A percentile compares a stretch with the other conserved stretches of the same genome.
phyloP scores from a whole-genome alignment of 2,113 vertebrate genomes.

The Eulemur rufifrons region DNA sequence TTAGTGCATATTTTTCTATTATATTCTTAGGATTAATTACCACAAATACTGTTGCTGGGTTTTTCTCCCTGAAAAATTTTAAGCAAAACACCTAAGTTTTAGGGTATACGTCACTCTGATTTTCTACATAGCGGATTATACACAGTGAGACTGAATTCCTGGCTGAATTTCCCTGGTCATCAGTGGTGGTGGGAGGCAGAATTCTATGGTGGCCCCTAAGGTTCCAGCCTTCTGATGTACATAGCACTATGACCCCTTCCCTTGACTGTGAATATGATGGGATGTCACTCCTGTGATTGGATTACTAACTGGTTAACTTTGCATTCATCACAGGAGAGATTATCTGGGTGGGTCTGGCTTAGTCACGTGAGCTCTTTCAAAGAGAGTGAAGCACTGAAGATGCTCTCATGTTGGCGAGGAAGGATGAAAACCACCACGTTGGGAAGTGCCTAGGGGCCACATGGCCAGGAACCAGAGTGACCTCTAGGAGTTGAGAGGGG shows the following conservation, averaged over 20 bases:
- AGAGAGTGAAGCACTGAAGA: not conserved
- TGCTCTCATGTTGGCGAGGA: not conserved
- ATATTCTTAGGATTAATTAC: conserved; percentile 19
- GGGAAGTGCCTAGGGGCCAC: not conserved
- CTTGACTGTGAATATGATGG: not conserved
- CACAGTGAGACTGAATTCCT: not conserved
- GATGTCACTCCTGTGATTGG: not conserved
- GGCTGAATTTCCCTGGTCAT: not conserved
- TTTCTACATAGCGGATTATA: no score
- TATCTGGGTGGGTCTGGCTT: not conserved
- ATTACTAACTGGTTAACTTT: not conserved
- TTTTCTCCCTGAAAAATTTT: not conserved
- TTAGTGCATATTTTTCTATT: not conserved
- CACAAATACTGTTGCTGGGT: not conserved
- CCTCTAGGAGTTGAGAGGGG: not conserved
- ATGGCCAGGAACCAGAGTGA: not conserved
- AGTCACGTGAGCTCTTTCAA: not conserved
- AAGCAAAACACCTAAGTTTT: not conserved
- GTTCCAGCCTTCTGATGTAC: not conserved
- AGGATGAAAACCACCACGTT: not conserved
- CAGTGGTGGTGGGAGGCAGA: not conserved
- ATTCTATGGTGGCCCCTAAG: not conserved
- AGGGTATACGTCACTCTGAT: not conserved
- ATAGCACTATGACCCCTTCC: not conserved
- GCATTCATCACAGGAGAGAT: not conserved